Evolutionary conservation across 2,113 vertebrate genomes (phyloP).

Genomic region (Marcusenius ussheri): DNA sequence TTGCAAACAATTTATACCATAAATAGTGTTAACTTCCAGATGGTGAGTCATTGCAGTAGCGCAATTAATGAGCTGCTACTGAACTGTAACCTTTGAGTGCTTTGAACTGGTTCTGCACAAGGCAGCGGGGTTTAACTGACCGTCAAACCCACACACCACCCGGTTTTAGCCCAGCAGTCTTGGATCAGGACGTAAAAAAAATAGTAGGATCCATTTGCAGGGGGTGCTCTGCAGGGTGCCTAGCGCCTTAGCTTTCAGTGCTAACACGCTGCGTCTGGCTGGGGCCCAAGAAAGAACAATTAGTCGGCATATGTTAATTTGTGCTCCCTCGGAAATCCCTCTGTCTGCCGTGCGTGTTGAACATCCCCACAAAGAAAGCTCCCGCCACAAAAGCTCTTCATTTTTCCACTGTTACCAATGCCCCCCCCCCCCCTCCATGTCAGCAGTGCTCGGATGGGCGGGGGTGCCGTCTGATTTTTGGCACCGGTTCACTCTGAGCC

Average conservation of each 20-base stretch:
- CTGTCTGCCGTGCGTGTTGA: conserved; percentile 80
- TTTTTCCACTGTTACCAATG: conserved; percentile 66
- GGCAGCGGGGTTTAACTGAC: not conserved
- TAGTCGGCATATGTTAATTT: conserved; percentile 87
- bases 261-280: conserved; percentile 76
- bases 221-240: conserved; percentile 62
- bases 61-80: not conserved
- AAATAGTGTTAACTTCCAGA: not conserved
- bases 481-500: too few species aligned
- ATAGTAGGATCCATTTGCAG: not conserved
- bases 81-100: not conserved
- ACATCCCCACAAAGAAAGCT: conserved; percentile 84
- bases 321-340: conserved; percentile 84
- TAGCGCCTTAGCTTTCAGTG: conserved; percentile 75
- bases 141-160: not conserved
- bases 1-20: not conserved
- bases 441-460: conserved; percentile 38
- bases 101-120: not conserved
- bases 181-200: not conserved
- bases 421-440: conserved; percentile 46
- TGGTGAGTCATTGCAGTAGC: not conserved
- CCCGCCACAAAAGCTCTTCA: conserved; percentile 68
- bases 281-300: conserved; percentile 84
- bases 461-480: not conserved
- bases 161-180: not conserved